Base-by-base conservation (phyloP, 2,888 invertebrate genomes). In the Arrhopalites spinosus region DNA sequence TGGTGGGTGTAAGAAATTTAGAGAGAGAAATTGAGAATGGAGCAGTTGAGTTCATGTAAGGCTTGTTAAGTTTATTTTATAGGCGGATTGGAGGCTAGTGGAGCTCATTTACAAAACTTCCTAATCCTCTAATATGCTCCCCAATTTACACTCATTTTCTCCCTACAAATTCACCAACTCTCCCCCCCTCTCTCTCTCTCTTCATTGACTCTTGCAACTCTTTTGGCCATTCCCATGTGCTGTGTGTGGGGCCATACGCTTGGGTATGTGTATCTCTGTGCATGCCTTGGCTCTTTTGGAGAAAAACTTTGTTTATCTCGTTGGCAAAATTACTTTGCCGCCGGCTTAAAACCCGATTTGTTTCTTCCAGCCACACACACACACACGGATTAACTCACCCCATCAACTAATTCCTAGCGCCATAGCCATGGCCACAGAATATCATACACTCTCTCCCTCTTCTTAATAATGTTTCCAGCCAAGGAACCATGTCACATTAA, bases 81-180 rank as follows among this genome's bases (percentile, higher is more conserved):
- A 70, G 71, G 70, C 56, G 74, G 66, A 77, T 73, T 59, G 63
- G 68, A 71, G 25, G 53, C 70, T 74, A 76, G 67, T 75, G 74
- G 78, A 77, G 77, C 80, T 80, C 81, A 81, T 81, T 81, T 81
- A 81, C 79, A 81, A 81, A n/a, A 81, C 77, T 81, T 81, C 77
- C 80, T 81, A 81, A 81, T 80, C 81, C 81, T 77, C 77, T 80
- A 81, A 81, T 81, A 80, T 80, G n/a, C 78, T 78, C 74, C 47
- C 74, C 79, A 81, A 81, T 81, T 81, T 81, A 78, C 80, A 81
- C 80, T 79, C 78, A 74, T 79, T 78, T 78, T 70, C 64, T 70
- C 53, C 66, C 36, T 36, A 66, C 7, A 11, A 66, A 43, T 66
- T 43, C 66, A 36, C 66, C 15, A 20, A 27, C 53, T 47, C 50